Conservation (phyloP, 2,888 invertebrate species). For the Urechis unicinctus region DNA sequence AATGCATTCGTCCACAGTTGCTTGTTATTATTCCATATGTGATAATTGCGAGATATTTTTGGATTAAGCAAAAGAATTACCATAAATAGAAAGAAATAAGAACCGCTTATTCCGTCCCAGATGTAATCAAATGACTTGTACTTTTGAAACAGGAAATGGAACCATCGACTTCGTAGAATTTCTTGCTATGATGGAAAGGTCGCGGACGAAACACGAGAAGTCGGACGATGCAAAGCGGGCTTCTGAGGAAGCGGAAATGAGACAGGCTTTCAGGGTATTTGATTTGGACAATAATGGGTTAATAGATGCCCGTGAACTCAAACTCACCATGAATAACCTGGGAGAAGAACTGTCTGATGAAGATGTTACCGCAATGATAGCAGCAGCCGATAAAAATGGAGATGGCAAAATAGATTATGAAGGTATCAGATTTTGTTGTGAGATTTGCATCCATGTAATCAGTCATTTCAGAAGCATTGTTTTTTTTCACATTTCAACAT, state of each 20-base stretch:
- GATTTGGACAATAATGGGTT: slow-evolving; percentile 28
- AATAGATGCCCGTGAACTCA: slow-evolving; percentile 44
- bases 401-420: slow-evolving; percentile 48
- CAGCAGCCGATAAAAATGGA: slow-evolving; percentile 42
- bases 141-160: slow-evolving; percentile 15
- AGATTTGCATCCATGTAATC: neutral
- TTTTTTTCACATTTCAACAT: too few species aligned
- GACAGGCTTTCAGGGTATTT: slow-evolving; percentile 20
- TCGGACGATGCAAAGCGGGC: slow-evolving; percentile 1
- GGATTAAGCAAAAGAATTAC: too few species aligned
- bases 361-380: slow-evolving; percentile 45
- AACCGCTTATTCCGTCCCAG: too few species aligned
- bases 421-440: slow-evolving; percentile 29
- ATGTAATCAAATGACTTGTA: too few species aligned
- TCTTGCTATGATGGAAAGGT: slow-evolving; percentile 26
- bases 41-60: too few species aligned
- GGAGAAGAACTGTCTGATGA: slow-evolving; percentile 44
- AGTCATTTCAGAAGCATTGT: slow-evolving; percentile 10
- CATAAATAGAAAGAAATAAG: too few species aligned
- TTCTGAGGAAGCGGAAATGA: slow-evolving; percentile 17
- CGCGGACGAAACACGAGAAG: neutral
- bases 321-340: slow-evolving; percentile 41
- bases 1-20: too few species aligned
- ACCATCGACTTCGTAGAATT: slow-evolving; percentile 44
- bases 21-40: too few species aligned